Percentiles rank a stretch among this genome's conserved stretches.
These are phyloP conservation scores for Protonibea diacanthus DNA, from an alignment of 2,797 vertebrate species.

Conservation along the genomic window DNA sequence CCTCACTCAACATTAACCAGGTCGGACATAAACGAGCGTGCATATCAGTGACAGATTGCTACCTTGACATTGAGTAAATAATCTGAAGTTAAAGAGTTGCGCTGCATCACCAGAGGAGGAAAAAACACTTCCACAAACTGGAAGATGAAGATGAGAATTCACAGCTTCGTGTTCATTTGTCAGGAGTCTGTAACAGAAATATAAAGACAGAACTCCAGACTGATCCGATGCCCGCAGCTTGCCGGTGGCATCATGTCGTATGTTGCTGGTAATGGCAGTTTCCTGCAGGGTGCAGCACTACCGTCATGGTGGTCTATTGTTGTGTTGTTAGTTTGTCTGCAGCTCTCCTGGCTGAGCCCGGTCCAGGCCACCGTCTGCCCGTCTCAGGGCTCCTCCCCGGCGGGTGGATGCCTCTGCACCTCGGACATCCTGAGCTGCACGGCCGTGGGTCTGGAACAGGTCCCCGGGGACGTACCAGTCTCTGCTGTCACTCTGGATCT, in stretches of 20 bases:
- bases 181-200: constrained; percentile 2
- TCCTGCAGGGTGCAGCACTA: constrained; percentile 58
- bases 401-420: constrained; percentile 85
- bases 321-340: constrained; percentile 74
- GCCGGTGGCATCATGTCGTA: constrained; percentile 71
- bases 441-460: constrained; percentile 73
- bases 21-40: constrained; percentile 12
- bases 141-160: too few species aligned
- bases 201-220: neutral
- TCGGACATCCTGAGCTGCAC: constrained; percentile 93
- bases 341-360: constrained; percentile 26
- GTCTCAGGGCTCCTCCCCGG: neutral
- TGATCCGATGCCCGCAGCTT: constrained; percentile 39
- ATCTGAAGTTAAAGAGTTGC: too few species aligned
- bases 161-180: too few species aligned
- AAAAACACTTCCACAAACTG: too few species aligned
- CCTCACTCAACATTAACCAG: constrained; percentile 24
- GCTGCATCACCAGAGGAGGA: too few species aligned
- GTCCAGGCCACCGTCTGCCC: constrained; percentile 71
- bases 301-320: constrained; percentile 35
- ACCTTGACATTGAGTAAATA: neutral
- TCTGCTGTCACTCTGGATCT: constrained; percentile 88
- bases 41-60: constrained; percentile 4
- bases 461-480: constrained; percentile 83
- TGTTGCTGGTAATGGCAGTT: constrained; percentile 13